Conservation (phyloP, 2,888 invertebrate genomes). For the Rhamnusium bicolor region DNA sequence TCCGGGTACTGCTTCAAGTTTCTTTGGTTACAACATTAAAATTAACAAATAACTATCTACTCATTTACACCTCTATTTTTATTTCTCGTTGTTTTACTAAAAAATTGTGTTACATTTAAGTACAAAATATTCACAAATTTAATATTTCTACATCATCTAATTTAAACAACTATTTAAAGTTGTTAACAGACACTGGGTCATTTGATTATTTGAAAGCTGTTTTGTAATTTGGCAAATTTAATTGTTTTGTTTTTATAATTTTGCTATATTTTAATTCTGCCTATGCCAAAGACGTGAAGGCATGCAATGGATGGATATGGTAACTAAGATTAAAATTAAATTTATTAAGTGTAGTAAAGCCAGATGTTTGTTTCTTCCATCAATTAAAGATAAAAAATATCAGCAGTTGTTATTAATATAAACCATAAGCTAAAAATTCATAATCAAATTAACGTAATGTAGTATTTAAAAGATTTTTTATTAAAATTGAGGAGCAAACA, state of each 20-base stretch:
- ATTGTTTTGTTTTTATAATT: not conserved
- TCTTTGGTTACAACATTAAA: constrained; percentile 8
- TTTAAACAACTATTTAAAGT: not conserved
- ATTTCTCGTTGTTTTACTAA: constrained; percentile 1
- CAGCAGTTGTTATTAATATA: not conserved
- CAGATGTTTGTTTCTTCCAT: not conserved
- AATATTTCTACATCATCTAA: not conserved
- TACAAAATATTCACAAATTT: not conserved
- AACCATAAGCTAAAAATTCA: not conserved
- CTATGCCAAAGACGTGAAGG: not conserved
- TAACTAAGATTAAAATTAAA: not conserved
- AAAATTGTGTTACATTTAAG: not conserved
- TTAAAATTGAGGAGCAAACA: too few relatives aligned
- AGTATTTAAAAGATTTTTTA: too few relatives aligned
- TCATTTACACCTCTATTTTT: constrained; percentile 15
- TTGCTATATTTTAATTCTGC: not conserved
- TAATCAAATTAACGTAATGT: not conserved
- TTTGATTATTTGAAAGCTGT: not conserved
- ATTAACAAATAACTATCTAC: constrained; percentile 13
- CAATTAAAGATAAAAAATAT: not conserved
- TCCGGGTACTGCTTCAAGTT: not conserved
- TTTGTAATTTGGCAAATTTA: not conserved
- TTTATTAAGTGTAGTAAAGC: not conserved
- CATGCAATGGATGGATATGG: not conserved
- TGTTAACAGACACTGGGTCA: not conserved